phyloP scores from a whole-genome alignment of 2,797 vertebrate species.

The Coregonus ussuriensis region DNA sequence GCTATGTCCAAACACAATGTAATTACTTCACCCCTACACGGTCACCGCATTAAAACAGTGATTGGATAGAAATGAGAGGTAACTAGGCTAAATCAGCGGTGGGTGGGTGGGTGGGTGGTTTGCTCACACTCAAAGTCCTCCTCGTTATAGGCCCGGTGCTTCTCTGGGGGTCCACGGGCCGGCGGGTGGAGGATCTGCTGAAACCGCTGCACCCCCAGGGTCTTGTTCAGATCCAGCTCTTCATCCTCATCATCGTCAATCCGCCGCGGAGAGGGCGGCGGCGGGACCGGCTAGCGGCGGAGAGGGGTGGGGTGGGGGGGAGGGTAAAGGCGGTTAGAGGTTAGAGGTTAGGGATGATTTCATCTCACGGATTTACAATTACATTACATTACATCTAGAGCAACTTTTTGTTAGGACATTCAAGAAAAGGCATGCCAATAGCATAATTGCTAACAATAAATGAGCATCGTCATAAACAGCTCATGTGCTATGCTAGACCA shows the following conservation, averaged over 20 bases:
- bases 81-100: too few relatives aligned
- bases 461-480: neutral
- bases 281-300: conserved; percentile 62
- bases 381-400: too few relatives aligned
- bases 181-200: conserved; percentile 87
- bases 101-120: neutral
- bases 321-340: too few relatives aligned
- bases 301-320: neutral
- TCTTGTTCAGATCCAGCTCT: conserved; percentile 86
- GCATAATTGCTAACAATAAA: neutral
- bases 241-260: conserved; percentile 80
- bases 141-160: conserved; percentile 88
- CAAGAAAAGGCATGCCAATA: neutral
- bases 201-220: conserved; percentile 89
- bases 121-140: conserved; percentile 90
- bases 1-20: too few relatives aligned
- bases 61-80: too few relatives aligned
- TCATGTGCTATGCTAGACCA: neutral
- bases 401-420: neutral
- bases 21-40: too few relatives aligned
- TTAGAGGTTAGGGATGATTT: too few relatives aligned
- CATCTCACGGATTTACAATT: too few relatives aligned
- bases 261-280: conserved; percentile 13
- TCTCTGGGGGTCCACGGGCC: conserved; percentile 80
- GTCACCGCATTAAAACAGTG: too few relatives aligned